A percentile compares a stretch with the other conserved stretches of the same genome.
phyloP scores from a whole-genome alignment of 2,888 invertebrate genomes.

The Taphrorychus bicolor region DNA sequence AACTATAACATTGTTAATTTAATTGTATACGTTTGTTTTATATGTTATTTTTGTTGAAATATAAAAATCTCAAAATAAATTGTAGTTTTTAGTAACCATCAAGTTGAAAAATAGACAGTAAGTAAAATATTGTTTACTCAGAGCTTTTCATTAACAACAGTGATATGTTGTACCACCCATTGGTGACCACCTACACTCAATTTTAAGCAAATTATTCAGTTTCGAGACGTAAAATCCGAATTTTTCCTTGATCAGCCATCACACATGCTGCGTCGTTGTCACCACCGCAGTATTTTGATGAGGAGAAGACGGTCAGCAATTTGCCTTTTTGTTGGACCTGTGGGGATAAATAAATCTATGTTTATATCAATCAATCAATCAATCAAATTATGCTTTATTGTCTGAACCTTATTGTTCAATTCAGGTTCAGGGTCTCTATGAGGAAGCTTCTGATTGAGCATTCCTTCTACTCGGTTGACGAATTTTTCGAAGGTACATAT shows the following conservation, averaged over 20 bases:
- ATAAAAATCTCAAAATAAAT: constrained; percentile 28
- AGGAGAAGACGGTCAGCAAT: constrained; percentile 77
- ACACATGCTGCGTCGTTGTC: constrained; percentile 76
- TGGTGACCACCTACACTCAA: background rate
- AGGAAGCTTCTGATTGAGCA: too few species aligned
- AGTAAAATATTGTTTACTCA: too few species aligned
- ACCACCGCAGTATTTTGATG: constrained; percentile 76
- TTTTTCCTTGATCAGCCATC: constrained; percentile 69
- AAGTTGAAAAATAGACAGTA: too few species aligned
- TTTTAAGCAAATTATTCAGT: constrained; percentile 50
- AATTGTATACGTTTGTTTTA: constrained; percentile 25
- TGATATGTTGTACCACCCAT: too few species aligned
- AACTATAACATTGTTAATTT: constrained; percentile 22
- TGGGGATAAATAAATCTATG: constrained; percentile 19
- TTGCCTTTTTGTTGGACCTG: constrained; percentile 74
- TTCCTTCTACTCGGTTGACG: too few species aligned
- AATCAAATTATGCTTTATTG: too few species aligned
- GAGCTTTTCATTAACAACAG: too few species aligned
- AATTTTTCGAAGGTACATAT: too few species aligned
- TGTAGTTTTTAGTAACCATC: background rate
- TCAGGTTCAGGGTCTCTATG: too few species aligned
- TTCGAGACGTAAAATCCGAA: constrained; percentile 70
- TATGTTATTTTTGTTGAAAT: constrained; percentile 38
- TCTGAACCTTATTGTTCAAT: too few species aligned
- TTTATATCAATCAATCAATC: too few species aligned